Percentiles rank a stretch among this genome's conserved stretches.
Evolutionary conservation across 2,797 vertebrate species (phyloP).

Genomic region (Micropoecilia bifurca): DNA sequence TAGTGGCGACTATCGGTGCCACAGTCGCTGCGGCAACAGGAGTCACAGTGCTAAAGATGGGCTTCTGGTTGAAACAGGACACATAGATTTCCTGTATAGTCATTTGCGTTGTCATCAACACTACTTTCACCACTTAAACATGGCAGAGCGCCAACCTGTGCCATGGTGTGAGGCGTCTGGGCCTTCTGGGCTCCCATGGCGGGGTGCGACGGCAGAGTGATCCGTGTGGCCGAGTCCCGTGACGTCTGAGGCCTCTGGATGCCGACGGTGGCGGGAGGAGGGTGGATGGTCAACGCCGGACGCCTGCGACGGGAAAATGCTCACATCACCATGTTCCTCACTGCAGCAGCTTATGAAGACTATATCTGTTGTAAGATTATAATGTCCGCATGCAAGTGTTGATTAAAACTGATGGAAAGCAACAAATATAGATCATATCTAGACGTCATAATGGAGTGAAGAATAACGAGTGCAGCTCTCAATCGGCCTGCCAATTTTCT

Average conservation of each 20-base stretch:
- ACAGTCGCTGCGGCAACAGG: conserved; percentile 97
- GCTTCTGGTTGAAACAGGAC: conserved; percentile 82
- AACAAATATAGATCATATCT: background rate
- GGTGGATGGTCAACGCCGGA: conserved; percentile 90
- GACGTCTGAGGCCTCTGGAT: conserved; percentile 91
- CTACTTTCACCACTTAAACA: background rate
- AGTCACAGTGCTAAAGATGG: conserved; percentile 95
- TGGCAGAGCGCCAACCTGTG: conserved; percentile 83
- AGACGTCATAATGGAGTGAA: background rate
- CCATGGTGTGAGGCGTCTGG: conserved; percentile 92
- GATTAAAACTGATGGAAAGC: background rate
- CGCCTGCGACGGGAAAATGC: conserved; percentile 75
- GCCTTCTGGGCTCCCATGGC: conserved; percentile 90
- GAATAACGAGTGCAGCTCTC: background rate
- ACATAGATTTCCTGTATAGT: background rate
- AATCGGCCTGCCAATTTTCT: background rate
- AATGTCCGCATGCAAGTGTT: background rate
- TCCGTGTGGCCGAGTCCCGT: conserved; percentile 88
- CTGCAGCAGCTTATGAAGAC: background rate
- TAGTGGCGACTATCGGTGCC: conserved; percentile 95
- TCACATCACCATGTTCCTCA: background rate
- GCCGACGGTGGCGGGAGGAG: conserved; percentile 88
- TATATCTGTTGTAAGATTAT: no score
- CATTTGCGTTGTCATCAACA: background rate
- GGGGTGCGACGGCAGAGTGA: conserved; percentile 93